These are phyloP conservation scores for Ostrea edulis DNA, from an alignment of 1,140 invertebrate genomes.

Conservation along the genomic window DNA sequence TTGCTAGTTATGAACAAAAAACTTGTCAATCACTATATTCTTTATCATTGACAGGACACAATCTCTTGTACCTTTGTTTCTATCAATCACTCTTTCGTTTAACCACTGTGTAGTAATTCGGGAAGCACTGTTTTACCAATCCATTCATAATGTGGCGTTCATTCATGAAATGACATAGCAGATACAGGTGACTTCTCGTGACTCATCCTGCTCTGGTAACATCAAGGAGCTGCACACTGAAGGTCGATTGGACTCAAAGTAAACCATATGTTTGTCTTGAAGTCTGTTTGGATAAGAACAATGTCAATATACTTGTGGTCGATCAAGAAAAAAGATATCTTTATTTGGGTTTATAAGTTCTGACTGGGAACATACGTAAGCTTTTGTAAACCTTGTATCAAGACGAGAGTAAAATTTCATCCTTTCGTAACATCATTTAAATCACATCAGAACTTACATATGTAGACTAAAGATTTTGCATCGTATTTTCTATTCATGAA, in stretches of 20 bases:
- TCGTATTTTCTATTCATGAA: neutral
- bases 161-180: conserved; percentile 18
- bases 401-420: too few relatives aligned
- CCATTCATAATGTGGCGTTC: conserved; percentile 27
- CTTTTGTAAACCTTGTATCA: neutral
- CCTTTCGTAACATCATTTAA: neutral
- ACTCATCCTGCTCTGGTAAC: neutral
- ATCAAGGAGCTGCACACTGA: conserved; percentile 32
- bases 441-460: neutral
- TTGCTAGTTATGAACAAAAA: neutral
- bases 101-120: conserved; percentile 36
- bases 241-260: conserved; percentile 33
- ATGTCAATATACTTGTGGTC: conserved; percentile 30
- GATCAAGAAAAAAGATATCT: neutral
- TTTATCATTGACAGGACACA: neutral
- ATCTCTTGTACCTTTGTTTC: neutral
- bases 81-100: conserved; percentile 33
- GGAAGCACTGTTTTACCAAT: conserved; percentile 19
- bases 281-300: neutral
- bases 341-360: neutral
- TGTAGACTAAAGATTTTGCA: neutral
- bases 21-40: conserved; percentile 28
- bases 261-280: conserved; percentile 35
- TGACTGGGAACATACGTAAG: neutral
- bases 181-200: neutral